Evolutionary conservation across 1,140 invertebrate genomes (phyloP).

Genomic region (Bemisia tabaci): DNA sequence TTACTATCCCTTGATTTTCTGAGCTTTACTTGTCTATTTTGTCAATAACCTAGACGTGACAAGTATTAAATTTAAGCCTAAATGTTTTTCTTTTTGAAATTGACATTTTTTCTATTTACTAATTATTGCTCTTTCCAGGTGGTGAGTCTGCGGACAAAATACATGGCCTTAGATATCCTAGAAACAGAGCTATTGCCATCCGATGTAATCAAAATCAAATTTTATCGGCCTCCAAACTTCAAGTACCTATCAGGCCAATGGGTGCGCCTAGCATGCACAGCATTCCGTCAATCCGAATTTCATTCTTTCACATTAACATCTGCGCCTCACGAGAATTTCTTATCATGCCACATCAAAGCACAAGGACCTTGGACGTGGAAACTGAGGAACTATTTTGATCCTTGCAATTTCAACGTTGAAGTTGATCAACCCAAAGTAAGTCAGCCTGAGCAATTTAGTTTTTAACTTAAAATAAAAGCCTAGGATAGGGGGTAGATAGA

Average conservation of each 20-base stretch:
- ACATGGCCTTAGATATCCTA: conserved; percentile 86
- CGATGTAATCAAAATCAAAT: conserved; percentile 84
- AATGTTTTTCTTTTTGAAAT: too few species aligned
- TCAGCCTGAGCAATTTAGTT: neutral
- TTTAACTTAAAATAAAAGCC: conserved; percentile 30
- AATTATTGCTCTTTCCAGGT: conserved; percentile 46
- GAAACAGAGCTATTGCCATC: conserved; percentile 93
- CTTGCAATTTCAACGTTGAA: conserved; percentile 80
- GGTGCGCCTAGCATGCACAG: conserved; percentile 85
- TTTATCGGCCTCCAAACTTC: conserved; percentile 87
- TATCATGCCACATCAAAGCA: conserved; percentile 96
- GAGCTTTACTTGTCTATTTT: too few species aligned
- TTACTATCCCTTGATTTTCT: too few species aligned
- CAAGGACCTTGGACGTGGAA: conserved; percentile 99
- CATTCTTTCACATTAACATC: conserved; percentile 98
- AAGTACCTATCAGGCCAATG: conserved; percentile 85
- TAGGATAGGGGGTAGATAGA: too few species aligned
- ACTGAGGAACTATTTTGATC: conserved; percentile 90
- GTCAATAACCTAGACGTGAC: too few species aligned
- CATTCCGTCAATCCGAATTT: conserved; percentile 83
- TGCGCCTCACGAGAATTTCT: conserved; percentile 92
- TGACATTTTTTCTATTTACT: too few species aligned
- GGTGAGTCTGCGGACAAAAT: conserved; percentile 80
- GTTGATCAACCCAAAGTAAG: conserved; percentile 58
- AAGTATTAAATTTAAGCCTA: too few species aligned